A percentile compares a stretch with the other conserved stretches of the same genome.
Evolutionary conservation across 2,797 vertebrate species (phyloP).

Genomic region (Sebastes cheni): DNA sequence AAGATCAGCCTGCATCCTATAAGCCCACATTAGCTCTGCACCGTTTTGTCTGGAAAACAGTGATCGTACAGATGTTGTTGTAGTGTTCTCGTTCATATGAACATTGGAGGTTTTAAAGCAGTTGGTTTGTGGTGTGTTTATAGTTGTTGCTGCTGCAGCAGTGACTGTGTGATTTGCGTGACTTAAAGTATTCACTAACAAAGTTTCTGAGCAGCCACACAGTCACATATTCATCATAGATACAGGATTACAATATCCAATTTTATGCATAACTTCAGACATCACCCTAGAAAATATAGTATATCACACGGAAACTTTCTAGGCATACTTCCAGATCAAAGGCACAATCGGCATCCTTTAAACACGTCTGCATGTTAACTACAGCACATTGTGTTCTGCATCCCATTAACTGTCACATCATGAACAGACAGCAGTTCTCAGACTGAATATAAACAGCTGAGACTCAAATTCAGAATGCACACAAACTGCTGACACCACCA

Average conservation of each 20-base stretch:
- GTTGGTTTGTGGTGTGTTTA: background rate
- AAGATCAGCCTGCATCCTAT: background rate
- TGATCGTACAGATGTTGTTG: background rate
- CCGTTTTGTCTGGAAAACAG: background rate
- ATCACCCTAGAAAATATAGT: background rate
- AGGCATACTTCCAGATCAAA: background rate
- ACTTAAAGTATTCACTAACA: background rate
- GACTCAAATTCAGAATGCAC: background rate
- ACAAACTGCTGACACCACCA: background rate
- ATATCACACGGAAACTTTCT: background rate
- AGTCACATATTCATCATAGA: background rate
- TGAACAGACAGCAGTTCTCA: background rate
- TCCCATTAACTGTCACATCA: background rate
- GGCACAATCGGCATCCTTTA: background rate
- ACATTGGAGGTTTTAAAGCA: background rate
- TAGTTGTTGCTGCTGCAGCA: background rate
- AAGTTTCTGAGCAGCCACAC: background rate
- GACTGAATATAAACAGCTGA: background rate
- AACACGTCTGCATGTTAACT: background rate
- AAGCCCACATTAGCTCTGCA: background rate
- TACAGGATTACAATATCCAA: background rate
- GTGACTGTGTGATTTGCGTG: background rate
- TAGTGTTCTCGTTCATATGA: background rate
- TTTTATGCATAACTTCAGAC: background rate
- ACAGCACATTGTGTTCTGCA: background rate